Base-by-base conservation (phyloP, 2,113 vertebrate species). In the Bufo bufo region DNA sequence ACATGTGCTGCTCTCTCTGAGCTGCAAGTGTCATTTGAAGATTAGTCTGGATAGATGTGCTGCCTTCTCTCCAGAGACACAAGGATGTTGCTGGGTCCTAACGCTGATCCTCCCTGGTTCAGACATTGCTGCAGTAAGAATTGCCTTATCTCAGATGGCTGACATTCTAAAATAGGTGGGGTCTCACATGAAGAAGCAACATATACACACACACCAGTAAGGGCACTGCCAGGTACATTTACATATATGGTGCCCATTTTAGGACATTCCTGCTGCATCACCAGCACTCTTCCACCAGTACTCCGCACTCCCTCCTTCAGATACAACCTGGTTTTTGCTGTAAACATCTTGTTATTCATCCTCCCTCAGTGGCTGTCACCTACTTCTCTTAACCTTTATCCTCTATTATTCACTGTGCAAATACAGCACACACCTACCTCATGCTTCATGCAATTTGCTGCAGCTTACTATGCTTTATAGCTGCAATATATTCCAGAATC, bases 61-160 rank as follows among this genome's bases (percentile, higher is more conserved):
- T 81, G 75, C 33, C 78, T 81, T 43, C 58, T 45, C 78, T 59
- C 78, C 11, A 7, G 78, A 19, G 56, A 33, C 54, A 56, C n/a
- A 23, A 20, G 54, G 54, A 58, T 59, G 77, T 14, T 33, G 56
- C 78, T 81, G 78, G 78, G 78, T 81, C 78, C 78, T 81, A 81
- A 81, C 17, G 33, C 78, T 19, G 78, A 81, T 59, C n/a, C 23
- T 59, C 13, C 52, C 78, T 45, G 77, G 10, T 56, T 78, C 13
- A n/a, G 77, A 78, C 77, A 78, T 52, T 78, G 78, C 78, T 81
- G 78, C 78, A 81, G 78, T 61, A 81, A 81, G 78, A 59, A 23
- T 17, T 56, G 54, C 54, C 54, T 81, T 81, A 61, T 43, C 78
- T 81, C 78, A 79, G 77, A 79, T 79, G 77, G 77, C 77, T 79